phyloP scores from a whole-genome alignment of 2,113 vertebrate genomes.

The Rhinolophus sinicus region DNA sequence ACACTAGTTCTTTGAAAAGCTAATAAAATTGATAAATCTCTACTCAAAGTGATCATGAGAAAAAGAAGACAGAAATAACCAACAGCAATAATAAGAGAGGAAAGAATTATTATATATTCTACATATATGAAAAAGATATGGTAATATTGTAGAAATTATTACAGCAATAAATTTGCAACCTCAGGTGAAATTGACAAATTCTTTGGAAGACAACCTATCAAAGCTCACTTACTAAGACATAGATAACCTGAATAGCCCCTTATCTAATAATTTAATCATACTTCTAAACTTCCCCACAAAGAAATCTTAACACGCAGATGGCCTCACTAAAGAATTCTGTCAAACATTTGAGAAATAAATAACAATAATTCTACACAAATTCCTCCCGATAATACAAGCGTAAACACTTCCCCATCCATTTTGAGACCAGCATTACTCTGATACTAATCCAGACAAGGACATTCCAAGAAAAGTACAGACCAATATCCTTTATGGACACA shows the following conservation, averaged over 20 bases:
- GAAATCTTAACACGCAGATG: not conserved
- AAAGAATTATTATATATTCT: not conserved
- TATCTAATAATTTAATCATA: not conserved
- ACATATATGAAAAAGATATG: not conserved
- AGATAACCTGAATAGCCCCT: not conserved
- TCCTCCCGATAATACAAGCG: not conserved
- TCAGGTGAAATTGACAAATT: not conserved
- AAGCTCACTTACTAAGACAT: not conserved
- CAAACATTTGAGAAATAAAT: not conserved
- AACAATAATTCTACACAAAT: not conserved
- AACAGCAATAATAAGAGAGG: not conserved
- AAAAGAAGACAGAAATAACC: not conserved
- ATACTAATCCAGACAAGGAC: not conserved
- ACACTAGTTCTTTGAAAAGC: not conserved
- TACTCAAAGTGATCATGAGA: not conserved
- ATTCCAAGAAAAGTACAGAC: not conserved
- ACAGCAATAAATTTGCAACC: not conserved
- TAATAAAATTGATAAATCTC: not conserved
- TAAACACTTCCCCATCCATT: not conserved
- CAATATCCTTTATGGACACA: not conserved
- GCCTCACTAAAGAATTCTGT: constrained; percentile 1
- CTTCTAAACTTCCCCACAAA: constrained; percentile 15
- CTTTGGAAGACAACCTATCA: not conserved
- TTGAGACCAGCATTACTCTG: not conserved
- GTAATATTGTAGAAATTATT: not conserved